Conservation (phyloP, 2,888 invertebrate genomes). For the Stenchaetothrips biformis region DNA sequence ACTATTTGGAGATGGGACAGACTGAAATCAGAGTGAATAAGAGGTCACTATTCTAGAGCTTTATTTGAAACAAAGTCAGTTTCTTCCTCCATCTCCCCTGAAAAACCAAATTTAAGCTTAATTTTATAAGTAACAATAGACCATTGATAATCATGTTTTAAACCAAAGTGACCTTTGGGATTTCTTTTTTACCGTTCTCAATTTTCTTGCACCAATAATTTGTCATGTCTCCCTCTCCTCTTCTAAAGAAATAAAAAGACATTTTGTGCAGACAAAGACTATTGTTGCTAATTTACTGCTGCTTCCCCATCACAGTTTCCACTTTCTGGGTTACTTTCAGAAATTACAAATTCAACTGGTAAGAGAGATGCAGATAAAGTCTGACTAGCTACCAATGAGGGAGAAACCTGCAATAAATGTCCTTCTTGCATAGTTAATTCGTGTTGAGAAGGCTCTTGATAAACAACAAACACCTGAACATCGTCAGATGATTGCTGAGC, state of each 20-base stretch:
- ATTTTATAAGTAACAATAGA: not conserved
- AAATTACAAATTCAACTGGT: not conserved
- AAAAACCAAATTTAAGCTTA: not conserved
- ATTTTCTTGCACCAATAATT: not conserved
- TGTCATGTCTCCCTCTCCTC: not conserved
- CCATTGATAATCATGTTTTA: not conserved
- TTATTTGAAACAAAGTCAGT: not conserved
- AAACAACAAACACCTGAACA: not conserved
- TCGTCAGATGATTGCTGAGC: not conserved
- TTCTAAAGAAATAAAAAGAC: not conserved
- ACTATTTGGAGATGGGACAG: slow-evolving; percentile 94
- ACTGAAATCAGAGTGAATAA: slow-evolving; percentile 26
- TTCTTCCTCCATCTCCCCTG: not conserved
- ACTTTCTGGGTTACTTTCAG: not conserved
- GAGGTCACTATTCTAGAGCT: not conserved
- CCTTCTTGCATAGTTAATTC: not conserved
- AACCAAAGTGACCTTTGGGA: not conserved
- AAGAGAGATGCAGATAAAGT: not conserved
- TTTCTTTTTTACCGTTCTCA: not conserved
- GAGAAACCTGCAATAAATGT: not conserved
- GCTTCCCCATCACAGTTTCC: not conserved
- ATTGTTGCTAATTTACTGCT: not conserved
- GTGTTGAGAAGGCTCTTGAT: not conserved
- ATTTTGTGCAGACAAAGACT: not conserved
- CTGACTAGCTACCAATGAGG: not conserved